A percentile compares a stretch with the other conserved stretches of the same genome.
These are phyloP conservation scores for Otolemur crassicaudatus DNA, from an alignment of 2,797 vertebrate genomes.

Conservation along the genomic window DNA sequence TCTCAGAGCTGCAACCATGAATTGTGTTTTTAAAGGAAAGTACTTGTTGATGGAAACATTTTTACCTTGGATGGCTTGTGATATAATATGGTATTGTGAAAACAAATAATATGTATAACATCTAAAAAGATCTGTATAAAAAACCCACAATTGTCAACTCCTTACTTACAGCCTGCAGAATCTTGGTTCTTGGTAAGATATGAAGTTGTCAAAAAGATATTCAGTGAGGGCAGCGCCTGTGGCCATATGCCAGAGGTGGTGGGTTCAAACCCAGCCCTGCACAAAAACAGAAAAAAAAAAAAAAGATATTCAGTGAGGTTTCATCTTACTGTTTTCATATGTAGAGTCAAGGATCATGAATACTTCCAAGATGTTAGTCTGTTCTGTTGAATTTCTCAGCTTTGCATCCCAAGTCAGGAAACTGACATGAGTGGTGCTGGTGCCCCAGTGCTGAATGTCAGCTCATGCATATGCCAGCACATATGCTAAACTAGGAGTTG, in stretches of 20 bases:
- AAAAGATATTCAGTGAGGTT: conserved; percentile 40
- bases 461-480: background rate
- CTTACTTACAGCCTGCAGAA: conserved; percentile 17
- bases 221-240: background rate
- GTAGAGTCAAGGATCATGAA: conserved; percentile 45
- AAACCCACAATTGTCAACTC: background rate
- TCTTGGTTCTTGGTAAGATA: conserved; percentile 32
- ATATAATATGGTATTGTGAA: conserved; percentile 25
- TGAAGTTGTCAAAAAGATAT: conserved; percentile 28
- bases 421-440: background rate
- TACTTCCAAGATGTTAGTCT: conserved; percentile 65
- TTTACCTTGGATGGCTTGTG: background rate
- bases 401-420: conserved; percentile 40
- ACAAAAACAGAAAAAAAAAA: background rate
- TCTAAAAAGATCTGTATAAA: background rate
- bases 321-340: conserved; percentile 58
- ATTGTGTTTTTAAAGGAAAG: background rate
- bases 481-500: background rate
- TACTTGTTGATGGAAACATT: background rate
- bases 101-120: conserved; percentile 34
- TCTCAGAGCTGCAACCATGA: background rate
- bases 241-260: too few species aligned
- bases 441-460: background rate
- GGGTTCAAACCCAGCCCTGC: too few species aligned
- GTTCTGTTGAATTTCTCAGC: conserved; percentile 64